A percentile compares a stretch with the other conserved stretches of the same genome.
Conservation (phyloP, 2,113 vertebrate genomes). For the Natator depressus region DNA sequence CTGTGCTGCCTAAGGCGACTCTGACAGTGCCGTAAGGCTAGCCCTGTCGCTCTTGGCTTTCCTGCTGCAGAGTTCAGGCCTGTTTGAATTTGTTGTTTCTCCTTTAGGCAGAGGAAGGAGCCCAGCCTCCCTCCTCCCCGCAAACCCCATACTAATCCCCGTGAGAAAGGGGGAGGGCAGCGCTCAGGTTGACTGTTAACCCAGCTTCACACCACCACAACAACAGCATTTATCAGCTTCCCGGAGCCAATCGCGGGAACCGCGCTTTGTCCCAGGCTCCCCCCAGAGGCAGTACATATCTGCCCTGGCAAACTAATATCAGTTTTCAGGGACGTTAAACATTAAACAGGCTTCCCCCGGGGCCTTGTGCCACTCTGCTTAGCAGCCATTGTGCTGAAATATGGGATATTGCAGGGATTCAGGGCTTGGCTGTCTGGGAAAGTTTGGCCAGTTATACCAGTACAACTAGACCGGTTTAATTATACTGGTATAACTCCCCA, state of each 20-base stretch:
- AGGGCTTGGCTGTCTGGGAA: not conserved
- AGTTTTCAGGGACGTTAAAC: constrained; percentile 54
- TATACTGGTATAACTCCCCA: not conserved
- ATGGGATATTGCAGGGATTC: fast-evolving
- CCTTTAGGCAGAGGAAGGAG: not conserved
- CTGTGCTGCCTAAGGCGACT: fast-evolving
- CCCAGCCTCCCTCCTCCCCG: constrained; percentile 39
- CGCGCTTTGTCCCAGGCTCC: not conserved
- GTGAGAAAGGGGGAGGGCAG: not conserved
- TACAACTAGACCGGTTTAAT: not conserved
- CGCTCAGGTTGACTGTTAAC: not conserved
- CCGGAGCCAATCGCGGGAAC: not conserved
- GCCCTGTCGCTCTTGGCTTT: fast-evolving
- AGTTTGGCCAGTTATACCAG: not conserved
- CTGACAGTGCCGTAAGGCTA: not conserved
- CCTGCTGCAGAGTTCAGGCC: not conserved
- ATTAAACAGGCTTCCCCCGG: constrained; percentile 24
- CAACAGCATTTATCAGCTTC: not conserved
- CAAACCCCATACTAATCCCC: not conserved
- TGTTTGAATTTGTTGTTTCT: not conserved
- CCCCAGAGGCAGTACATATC: constrained; percentile 40
- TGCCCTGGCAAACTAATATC: constrained; percentile 41
- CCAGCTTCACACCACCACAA: not conserved
- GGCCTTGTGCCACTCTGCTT: not conserved
- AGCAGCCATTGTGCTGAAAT: not conserved